A percentile compares a stretch with the other conserved stretches of the same genome.
These are phyloP conservation scores for Eustalomyia histrio DNA, from an alignment of 2,888 invertebrate species.

Conservation along the genomic window DNA sequence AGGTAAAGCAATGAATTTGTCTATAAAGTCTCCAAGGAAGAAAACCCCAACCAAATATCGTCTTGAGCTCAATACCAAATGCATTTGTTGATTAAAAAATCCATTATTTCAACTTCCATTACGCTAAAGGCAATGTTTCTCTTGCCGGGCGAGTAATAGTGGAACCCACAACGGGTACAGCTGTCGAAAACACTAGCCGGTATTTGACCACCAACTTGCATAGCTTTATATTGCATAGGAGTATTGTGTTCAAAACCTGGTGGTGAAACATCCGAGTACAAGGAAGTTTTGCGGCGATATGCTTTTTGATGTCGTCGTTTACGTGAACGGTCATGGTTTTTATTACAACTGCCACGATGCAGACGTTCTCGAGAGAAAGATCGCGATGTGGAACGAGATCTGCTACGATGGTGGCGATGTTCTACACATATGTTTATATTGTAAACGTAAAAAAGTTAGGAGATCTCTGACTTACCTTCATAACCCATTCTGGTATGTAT, in stretches of 20 bases:
- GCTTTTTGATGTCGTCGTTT: constrained; percentile 75
- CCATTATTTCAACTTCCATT: constrained; percentile 99
- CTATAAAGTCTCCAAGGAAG: too few relatives aligned
- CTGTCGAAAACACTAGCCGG: constrained; percentile 96
- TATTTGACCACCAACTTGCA: constrained; percentile 96
- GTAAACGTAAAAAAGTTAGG: background rate
- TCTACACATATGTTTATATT: constrained; percentile 50
- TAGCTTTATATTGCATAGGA: constrained; percentile 93
- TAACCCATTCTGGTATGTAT: constrained; percentile 57
- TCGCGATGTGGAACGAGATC: constrained; percentile 64
- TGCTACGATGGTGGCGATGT: constrained; percentile 69
- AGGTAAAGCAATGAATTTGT: too few relatives aligned
- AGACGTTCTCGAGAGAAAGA: constrained; percentile 76
- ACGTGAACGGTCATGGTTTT: constrained; percentile 64
- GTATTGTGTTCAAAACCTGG: constrained; percentile 98
- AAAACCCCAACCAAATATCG: too few relatives aligned
- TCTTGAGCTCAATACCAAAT: too few relatives aligned
- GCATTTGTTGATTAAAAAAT: constrained; percentile 99
- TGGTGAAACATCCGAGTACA: constrained; percentile 99
- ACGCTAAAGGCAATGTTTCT: constrained; percentile 99
- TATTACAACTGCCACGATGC: constrained; percentile 20
- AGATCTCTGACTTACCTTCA: constrained; percentile 49
- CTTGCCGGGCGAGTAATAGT: constrained; percentile 97
- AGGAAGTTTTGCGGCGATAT: constrained; percentile 93
- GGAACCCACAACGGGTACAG: constrained; percentile 97